These are phyloP conservation scores for Aphidius ervi DNA, from an alignment of 1,140 invertebrate genomes.

Conservation along the genomic window DNA sequence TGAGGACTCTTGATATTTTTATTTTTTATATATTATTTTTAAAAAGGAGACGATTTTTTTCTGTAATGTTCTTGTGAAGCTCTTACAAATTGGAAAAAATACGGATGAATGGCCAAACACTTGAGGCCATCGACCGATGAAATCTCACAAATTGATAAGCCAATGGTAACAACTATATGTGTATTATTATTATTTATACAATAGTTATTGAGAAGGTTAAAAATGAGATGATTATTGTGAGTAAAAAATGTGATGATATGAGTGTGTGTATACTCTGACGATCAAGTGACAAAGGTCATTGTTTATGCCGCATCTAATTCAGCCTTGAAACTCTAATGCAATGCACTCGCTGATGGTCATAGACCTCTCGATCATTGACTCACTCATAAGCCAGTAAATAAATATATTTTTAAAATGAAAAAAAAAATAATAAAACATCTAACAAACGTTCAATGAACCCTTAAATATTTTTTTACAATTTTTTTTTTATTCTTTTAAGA, in stretches of 20 bases:
- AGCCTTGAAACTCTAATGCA: slow-evolving; percentile 48
- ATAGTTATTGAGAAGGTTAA: background rate
- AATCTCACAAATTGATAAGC: slow-evolving; percentile 12
- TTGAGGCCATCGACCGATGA: slow-evolving; percentile 13
- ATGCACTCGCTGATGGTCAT: slow-evolving; percentile 36
- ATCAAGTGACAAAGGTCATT: too few relatives aligned
- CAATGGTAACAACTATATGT: background rate
- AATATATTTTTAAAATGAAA: slow-evolving; percentile 3
- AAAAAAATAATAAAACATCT: slow-evolving; percentile 9
- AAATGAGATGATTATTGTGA: too few relatives aligned
- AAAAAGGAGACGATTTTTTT: background rate
- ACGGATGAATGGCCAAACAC: slow-evolving; percentile 7
- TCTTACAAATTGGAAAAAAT: slow-evolving; percentile 12
- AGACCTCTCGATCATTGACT: slow-evolving; percentile 36
- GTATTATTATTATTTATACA: slow-evolving; percentile 5
- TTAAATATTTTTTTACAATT: too few relatives aligned
- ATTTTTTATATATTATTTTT: background rate
- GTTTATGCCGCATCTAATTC: slow-evolving; percentile 38
- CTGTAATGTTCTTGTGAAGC: background rate
- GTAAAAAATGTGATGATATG: too few relatives aligned
- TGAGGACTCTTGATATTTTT: background rate
- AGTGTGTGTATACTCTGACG: too few relatives aligned
- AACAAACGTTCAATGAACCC: background rate
- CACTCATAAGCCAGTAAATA: slow-evolving; percentile 23
- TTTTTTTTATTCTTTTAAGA: too few relatives aligned